Evolutionary conservation across 2,113 vertebrate genomes (phyloP).

Genomic region (Propithecus coquereli): DNA sequence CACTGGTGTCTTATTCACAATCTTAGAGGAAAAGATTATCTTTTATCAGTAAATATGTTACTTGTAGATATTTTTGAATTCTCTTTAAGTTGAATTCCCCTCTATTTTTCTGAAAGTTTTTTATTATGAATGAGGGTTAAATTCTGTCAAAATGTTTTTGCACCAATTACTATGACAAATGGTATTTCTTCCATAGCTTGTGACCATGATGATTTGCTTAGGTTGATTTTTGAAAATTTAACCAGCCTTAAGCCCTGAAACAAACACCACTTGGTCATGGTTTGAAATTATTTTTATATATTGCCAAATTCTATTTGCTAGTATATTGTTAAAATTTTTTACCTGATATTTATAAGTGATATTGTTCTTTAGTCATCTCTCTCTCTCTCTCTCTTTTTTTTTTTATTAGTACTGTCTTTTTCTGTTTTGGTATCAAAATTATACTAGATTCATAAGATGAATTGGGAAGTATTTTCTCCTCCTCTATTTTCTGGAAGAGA

Average conservation of each 20-base stretch:
- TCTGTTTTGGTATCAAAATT: neutral
- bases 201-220: neutral
- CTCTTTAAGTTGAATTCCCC: neutral
- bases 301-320: neutral
- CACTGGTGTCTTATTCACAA: neutral
- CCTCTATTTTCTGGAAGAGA: neutral
- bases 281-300: neutral
- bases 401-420: neutral
- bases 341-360: neutral
- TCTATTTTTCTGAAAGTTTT: neutral
- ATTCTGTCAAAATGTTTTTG: neutral
- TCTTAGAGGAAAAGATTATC: neutral
- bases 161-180: neutral
- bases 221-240: neutral
- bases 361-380: neutral
- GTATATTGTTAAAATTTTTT: neutral
- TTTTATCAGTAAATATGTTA: neutral
- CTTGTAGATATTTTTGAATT: neutral
- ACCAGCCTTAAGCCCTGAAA: neutral
- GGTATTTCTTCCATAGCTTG: neutral
- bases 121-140: neutral
- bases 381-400: neutral
- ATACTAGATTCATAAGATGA: neutral
- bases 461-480: neutral
- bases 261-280: neutral